Evolutionary conservation across 2,888 invertebrate species (phyloP), one percentile per base, ranked within the genome.

Genomic region (Tortrix viridana): DNA sequence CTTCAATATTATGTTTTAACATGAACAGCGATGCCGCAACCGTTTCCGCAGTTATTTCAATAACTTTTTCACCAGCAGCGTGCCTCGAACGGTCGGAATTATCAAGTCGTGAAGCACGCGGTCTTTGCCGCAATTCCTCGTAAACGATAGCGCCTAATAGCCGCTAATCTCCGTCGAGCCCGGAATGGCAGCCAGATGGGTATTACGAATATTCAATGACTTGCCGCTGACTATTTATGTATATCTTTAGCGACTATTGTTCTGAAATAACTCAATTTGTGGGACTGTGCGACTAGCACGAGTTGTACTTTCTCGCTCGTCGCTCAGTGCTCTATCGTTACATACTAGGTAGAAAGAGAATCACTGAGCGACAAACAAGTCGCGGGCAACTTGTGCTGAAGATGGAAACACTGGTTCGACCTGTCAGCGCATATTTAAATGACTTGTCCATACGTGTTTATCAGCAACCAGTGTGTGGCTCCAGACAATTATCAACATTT

Each of bases 41-140:
- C 5, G n/a, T n/a, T 41, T 41, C n/a, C 16, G n/a, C 16, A n/a
- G 41, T 1, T 41, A 2, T 16, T 41, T 41, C 16, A 41, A 41
- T 41, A 41, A 41, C 41, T 16, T 41, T 41, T 41, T 44, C 44
- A 19, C 9, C 20, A 3, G 20, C 20, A 47, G 20, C 47, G 47
- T 47, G 47, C 47, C 20, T 22, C 22, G 14, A 47, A 47, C 20
- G 47, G 37, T 12, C 18, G 5, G 19, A 18, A 7, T 12, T 16
- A n/a, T 19, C 12, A 7, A 38, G 38, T 52, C 52, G 52, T 52
- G 52, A 18, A 6, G 52, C 52, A 52, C 52, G 52, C 52, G 37
- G 32, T 14, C 9, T 6, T 18, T 37, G 37, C 20, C 37, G 38
- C 32, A 52, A 52, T 38, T 20, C 19, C 38, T 18, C 1, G 20